Evolutionary conservation across 30 jellyfish, hydroid and myxozoan species (phyloP).

Genomic region (Chrysaora quinquecirrha): DNA sequence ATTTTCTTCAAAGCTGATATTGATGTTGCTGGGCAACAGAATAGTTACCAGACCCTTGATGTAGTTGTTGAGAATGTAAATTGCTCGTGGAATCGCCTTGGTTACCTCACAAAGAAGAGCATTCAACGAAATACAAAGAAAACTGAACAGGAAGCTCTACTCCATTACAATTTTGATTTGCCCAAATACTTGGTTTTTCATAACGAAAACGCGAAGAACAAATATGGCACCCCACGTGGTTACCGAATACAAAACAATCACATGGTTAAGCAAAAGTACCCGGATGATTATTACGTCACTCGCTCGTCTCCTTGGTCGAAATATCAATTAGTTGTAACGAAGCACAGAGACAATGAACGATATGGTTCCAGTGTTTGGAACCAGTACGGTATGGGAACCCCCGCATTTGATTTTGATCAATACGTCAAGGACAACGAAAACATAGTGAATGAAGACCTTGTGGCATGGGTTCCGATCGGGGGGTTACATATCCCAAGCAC

Average conservation of each 20-base stretch:
- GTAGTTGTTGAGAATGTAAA: slow-evolving; percentile 39
- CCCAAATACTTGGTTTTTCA: slow-evolving; percentile 76
- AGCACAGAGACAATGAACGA: slow-evolving; percentile 74
- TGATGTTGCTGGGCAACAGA: slow-evolving; percentile 73
- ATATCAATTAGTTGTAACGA: slow-evolving; percentile 77
- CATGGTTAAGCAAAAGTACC: slow-evolving; percentile 73
- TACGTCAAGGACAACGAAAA: slow-evolving; percentile 60
- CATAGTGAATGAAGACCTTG: slow-evolving; percentile 74
- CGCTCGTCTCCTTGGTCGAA: slow-evolving; percentile 80
- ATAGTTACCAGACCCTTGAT: slow-evolving; percentile 79
- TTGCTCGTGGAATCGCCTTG: slow-evolving; percentile 53
- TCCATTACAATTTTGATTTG: slow-evolving; percentile 73
- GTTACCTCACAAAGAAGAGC: slow-evolving; percentile 19
- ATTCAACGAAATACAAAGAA: slow-evolving; percentile 35
- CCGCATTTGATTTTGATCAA: slow-evolving; percentile 64
- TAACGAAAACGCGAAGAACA: slow-evolving; percentile 63
- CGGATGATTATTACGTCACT: slow-evolving; percentile 77
- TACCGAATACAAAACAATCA: slow-evolving; percentile 55
- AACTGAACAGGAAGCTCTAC: slow-evolving; percentile 77
- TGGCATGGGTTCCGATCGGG: slow-evolving; percentile 90
- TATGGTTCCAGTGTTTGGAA: slow-evolving; percentile 60
- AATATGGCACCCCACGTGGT: slow-evolving; percentile 68
- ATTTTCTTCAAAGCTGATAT: slow-evolving; percentile 71
- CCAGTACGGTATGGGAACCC: slow-evolving; percentile 77
- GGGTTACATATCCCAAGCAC: slow-evolving; percentile 81